Conservation (phyloP, 2,888 invertebrate genomes). For the Byasa hedistus region DNA sequence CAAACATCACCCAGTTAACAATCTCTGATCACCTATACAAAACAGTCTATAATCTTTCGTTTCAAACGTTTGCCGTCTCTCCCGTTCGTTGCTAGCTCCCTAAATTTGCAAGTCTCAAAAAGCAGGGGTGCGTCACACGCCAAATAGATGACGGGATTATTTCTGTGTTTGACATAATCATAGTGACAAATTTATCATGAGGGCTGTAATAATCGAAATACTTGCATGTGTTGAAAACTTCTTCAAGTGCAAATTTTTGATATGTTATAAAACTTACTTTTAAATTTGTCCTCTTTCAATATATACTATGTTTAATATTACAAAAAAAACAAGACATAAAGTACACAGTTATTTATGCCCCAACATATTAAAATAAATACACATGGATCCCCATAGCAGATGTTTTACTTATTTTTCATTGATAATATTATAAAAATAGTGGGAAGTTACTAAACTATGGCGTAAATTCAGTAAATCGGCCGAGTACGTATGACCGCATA, state of each 20-base stretch:
- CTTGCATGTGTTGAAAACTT: slow-evolving; percentile 43
- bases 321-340: not conserved
- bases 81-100: slow-evolving; percentile 50
- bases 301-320: not conserved
- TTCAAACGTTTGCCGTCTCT: slow-evolving; percentile 56
- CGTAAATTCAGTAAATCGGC: slow-evolving; percentile 50
- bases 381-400: not conserved
- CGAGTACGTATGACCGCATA: slow-evolving; percentile 51
- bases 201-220: slow-evolving; percentile 66
- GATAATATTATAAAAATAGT: slow-evolving; percentile 40
- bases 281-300: not conserved
- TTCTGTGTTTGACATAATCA: slow-evolving; percentile 80
- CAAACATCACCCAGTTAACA: slow-evolving; percentile 65
- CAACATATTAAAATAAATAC: not conserved
- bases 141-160: slow-evolving; percentile 79
- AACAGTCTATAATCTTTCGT: slow-evolving; percentile 69
- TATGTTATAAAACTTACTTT: not conserved
- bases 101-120: slow-evolving; percentile 69
- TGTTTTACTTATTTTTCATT: slow-evolving; percentile 8
- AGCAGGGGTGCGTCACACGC: slow-evolving; percentile 72
- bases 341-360: not conserved
- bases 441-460: slow-evolving; percentile 47
- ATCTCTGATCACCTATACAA: slow-evolving; percentile 74
- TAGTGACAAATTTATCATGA: slow-evolving; percentile 78
- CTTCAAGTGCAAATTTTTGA: slow-evolving; percentile 12